Percentiles rank a stretch among this genome's conserved stretches.
Conservation (phyloP, 2,888 invertebrate genomes). For the Metacarcinus magister region DNA sequence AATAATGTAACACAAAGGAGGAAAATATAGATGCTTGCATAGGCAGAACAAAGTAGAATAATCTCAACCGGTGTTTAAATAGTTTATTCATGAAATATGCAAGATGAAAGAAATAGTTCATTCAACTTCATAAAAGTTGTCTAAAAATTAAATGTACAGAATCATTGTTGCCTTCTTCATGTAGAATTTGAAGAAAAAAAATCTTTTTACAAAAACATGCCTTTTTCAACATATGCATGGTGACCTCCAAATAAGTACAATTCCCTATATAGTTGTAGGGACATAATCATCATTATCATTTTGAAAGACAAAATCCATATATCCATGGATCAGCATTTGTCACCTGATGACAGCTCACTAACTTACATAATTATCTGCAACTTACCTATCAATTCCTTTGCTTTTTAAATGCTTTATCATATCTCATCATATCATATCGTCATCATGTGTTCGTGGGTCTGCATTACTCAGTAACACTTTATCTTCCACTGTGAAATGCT, state of each 20-base stretch:
- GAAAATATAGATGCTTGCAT: background rate
- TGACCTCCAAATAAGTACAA: background rate
- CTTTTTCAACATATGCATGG: background rate
- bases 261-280: no score
- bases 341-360: background rate
- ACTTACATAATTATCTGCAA: no score
- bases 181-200: background rate
- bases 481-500: no score
- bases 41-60: background rate
- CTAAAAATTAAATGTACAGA: background rate
- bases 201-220: background rate
- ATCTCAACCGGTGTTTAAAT: background rate
- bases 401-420: no score
- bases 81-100: background rate
- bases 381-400: no score
- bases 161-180: background rate
- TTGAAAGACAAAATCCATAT: background rate
- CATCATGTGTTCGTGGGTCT: no score
- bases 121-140: background rate
- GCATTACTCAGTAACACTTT: no score
- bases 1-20: background rate
- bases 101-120: background rate
- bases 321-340: background rate
- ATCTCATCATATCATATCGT: no score
- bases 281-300: background rate